Base-by-base conservation (phyloP, 2,888 invertebrate species). In the Paralinhomoeus sp. region DNA sequence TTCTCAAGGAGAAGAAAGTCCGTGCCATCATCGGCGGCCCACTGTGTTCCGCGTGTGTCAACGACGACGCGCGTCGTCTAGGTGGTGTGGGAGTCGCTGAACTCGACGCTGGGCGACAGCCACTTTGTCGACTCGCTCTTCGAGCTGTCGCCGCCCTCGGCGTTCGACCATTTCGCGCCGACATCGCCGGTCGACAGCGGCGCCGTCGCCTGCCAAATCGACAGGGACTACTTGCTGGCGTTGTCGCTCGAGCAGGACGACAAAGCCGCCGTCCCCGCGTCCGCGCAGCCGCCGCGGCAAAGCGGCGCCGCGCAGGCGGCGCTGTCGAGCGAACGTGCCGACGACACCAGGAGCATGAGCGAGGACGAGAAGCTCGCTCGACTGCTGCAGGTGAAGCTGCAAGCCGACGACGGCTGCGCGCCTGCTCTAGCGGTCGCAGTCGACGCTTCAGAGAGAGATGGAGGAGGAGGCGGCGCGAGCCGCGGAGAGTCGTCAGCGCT, bases 11-110 rank as follows among this genome's bases (percentile, higher is more conserved):
- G 53, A 27, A 27, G 12, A 5, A 27, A 12, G 27, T 27, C 27
- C 7, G 27, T 12, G 27, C 27, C 27, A n/a, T n/a, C n/a, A n/a
- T n/a, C n/a, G n/a, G n/a, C n/a, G n/a, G n/a, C n/a, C n/a, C n/a
- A n/a, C n/a, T n/a, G n/a, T n/a, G n/a, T n/a, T n/a, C n/a, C n/a
- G n/a, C n/a, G n/a, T n/a, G n/a, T n/a, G n/a, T n/a, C 27, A 12
- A 27, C 7, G 12, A 27, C 12, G 27, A 27, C 27, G 27, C 27
- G 5, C 27, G 27, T 5, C 27, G 27, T 9, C 27, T 27, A 62
- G 44, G 66, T 71, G 3, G 69, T 73, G 17, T 72, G 72, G 72
- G 72, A 73, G 57, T 69, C 71, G 2, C 57, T 72, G 35, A 61
- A 62, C 45, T 68, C 67, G 47, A 67, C 71, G 18, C 70, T 71